A percentile compares a stretch with the other conserved stretches of the same genome.
phyloP scores from a whole-genome alignment of 1,140 invertebrate genomes.

The Gyrodactylus bullatarudis region DNA sequence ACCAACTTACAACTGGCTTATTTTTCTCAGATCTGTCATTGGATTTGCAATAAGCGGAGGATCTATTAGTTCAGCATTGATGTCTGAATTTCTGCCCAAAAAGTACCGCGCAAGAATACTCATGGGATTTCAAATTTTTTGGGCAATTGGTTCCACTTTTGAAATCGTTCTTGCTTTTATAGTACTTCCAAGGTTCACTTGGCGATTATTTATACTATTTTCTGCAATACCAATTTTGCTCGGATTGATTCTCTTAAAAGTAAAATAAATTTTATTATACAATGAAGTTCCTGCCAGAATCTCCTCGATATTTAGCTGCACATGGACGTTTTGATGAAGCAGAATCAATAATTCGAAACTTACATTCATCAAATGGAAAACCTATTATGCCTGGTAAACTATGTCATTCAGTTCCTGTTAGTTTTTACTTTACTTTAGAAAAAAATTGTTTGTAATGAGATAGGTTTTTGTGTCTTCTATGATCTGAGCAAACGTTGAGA shows the following conservation, averaged over 20 bases:
- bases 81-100: conserved; percentile 59
- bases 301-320: not conserved
- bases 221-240: conserved; percentile 46
- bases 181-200: conserved; percentile 54
- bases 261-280: not conserved
- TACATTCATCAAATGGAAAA: not conserved
- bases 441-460: no score
- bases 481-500: no score
- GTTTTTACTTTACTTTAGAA: not conserved
- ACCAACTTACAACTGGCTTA: conserved; percentile 48
- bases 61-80: conserved; percentile 57
- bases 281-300: conserved; percentile 6
- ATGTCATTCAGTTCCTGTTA: not conserved
- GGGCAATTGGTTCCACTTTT: conserved; percentile 14
- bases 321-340: not conserved
- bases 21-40: conserved; percentile 46
- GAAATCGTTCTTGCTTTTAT: conserved; percentile 40
- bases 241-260: conserved; percentile 26
- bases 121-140: conserved; percentile 40
- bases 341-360: not conserved
- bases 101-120: conserved; percentile 64
- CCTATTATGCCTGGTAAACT: not conserved
- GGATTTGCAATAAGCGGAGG: conserved; percentile 75
- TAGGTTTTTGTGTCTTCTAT: no score
- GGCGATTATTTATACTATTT: conserved; percentile 51